A percentile compares a stretch with the other conserved stretches of the same genome.
phyloP scores from a whole-genome alignment of 2,113 vertebrate species.

The Megaceryle maxima region DNA sequence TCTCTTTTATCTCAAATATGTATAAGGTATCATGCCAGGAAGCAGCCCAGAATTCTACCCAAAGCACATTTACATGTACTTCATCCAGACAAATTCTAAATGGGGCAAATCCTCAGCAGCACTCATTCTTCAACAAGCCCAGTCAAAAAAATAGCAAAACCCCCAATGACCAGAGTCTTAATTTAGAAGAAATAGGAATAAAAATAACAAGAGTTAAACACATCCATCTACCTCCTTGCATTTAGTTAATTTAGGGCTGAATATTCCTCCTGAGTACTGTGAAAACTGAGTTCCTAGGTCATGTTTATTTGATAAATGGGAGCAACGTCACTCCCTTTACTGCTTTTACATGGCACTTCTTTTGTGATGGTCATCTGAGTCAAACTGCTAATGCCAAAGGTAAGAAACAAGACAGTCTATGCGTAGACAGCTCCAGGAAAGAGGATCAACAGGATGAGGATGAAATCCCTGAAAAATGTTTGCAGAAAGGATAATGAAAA shows the following conservation, averaged over 20 bases:
- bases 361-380: neutral
- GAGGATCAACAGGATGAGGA: slow-evolving; percentile 28
- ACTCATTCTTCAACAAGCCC: neutral
- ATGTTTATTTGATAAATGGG: neutral
- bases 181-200: neutral
- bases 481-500: slow-evolving; percentile 34
- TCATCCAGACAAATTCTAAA: neutral
- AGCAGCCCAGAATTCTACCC: neutral
- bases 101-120: neutral
- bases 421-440: neutral
- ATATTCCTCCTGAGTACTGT: neutral
- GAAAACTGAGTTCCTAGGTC: neutral
- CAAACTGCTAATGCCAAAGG: neutral
- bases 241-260: neutral
- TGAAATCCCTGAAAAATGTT: slow-evolving; percentile 26
- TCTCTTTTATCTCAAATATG: neutral
- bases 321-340: neutral
- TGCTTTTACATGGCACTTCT: neutral
- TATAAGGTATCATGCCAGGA: neutral
- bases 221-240: neutral
- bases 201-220: neutral
- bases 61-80: neutral
- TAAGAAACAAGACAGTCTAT: neutral
- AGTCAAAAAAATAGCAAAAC: neutral
- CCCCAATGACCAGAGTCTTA: neutral